These are phyloP conservation scores for Neodon shergylaensis DNA, from an alignment of 2,113 vertebrate species.

Conservation along the genomic window DNA sequence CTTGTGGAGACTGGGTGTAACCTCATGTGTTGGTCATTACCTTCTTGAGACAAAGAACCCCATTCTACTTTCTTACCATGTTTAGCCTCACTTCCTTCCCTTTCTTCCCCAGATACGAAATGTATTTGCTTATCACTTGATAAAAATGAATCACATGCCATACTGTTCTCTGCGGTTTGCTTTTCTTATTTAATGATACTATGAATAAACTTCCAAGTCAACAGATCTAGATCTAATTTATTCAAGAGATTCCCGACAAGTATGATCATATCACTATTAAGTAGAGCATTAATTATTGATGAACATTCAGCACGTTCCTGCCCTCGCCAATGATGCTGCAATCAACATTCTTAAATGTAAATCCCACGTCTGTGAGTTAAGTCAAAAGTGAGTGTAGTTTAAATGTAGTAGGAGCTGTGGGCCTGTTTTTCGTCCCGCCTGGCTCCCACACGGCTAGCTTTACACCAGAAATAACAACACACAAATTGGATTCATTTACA, in stretches of 20 bases:
- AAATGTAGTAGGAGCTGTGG: too few species aligned
- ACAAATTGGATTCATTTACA: too few species aligned
- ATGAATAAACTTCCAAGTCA: background rate
- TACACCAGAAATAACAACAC: too few species aligned
- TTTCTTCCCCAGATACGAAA: background rate
- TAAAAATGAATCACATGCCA: background rate
- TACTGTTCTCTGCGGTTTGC: background rate
- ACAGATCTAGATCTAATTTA: background rate
- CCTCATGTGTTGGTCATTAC: background rate
- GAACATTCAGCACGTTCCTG: background rate
- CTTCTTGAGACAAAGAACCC: too few species aligned
- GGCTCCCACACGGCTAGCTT: too few species aligned
- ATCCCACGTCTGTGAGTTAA: background rate
- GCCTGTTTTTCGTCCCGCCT: too few species aligned
- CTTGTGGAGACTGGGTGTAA: background rate
- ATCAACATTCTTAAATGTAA: background rate
- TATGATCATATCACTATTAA: background rate
- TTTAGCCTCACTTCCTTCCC: background rate
- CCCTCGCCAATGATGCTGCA: background rate
- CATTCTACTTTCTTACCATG: background rate
- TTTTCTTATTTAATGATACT: slow-evolving; percentile 21
- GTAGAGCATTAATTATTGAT: background rate
- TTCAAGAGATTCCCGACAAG: background rate
- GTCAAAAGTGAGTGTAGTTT: background rate
- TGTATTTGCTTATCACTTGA: background rate